These are phyloP conservation scores for Stichodactyla mertensii DNA, from an alignment of 64 coral and sea anemone genomes.

Conservation along the genomic window DNA sequence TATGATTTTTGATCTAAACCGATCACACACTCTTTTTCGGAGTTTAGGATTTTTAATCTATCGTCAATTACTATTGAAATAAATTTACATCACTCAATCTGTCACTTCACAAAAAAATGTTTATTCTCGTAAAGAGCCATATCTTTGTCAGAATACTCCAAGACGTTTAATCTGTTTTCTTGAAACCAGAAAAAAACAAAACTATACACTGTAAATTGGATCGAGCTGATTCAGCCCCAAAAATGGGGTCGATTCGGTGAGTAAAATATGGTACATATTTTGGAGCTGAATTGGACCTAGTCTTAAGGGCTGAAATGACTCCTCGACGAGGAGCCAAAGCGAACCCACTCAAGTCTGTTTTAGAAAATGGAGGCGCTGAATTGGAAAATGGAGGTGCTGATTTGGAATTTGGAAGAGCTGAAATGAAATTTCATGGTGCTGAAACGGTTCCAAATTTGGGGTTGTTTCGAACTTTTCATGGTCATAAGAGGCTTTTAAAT, in stretches of 20 bases:
- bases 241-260: slow-evolving; percentile 16
- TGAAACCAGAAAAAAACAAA: too few species aligned
- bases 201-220: slow-evolving; percentile 1
- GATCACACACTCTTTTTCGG: too few species aligned
- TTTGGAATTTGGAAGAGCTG: neutral
- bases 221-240: too few species aligned
- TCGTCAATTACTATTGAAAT: too few species aligned
- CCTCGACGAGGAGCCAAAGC: neutral
- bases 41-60: too few species aligned
- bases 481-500: too few species aligned
- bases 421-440: neutral
- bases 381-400: neutral
- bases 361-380: slow-evolving; percentile 3
- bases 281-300: neutral
- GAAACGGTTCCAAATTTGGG: neutral
- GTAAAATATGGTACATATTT: slow-evolving; percentile 1
- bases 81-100: too few species aligned
- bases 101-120: too few species aligned
- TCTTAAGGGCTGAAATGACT: neutral
- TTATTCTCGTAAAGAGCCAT: too few species aligned
- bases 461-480: neutral
- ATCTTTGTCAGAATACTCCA: too few species aligned
- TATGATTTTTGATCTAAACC: too few species aligned
- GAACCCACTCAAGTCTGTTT: neutral
- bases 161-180: too few species aligned